These are phyloP conservation scores for Tribolium freemani DNA, from an alignment of 2,888 invertebrate genomes.

Conservation along the genomic window DNA sequence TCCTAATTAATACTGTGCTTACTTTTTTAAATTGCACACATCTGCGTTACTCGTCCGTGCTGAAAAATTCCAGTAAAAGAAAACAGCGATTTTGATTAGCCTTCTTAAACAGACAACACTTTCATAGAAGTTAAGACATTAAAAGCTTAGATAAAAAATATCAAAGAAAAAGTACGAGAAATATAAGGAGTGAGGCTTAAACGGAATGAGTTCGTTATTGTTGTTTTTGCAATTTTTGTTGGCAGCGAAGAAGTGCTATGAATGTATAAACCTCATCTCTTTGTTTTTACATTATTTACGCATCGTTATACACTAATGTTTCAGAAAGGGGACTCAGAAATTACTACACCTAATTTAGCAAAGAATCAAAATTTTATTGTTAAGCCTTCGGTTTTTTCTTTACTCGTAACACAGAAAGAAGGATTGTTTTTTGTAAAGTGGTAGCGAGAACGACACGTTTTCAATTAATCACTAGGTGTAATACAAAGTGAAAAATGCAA, in stretches of 20 bases:
- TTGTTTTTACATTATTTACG: constrained; percentile 23
- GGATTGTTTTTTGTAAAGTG: too few relatives aligned
- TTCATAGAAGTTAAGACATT: constrained; percentile 17
- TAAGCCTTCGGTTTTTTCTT: not conserved
- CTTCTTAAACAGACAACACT: constrained; percentile 18
- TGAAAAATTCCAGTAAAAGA: not conserved
- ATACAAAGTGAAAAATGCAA: too few relatives aligned
- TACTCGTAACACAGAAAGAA: too few relatives aligned
- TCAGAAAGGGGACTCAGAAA: not conserved
- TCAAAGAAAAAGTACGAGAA: constrained; percentile 12
- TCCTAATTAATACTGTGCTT: not conserved
- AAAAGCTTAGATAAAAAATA: constrained; percentile 20
- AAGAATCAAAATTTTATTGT: not conserved
- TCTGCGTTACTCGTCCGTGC: not conserved
- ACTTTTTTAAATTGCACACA: not conserved
- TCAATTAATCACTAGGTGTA: too few relatives aligned
- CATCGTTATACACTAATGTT: constrained; percentile 10
- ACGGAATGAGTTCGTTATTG: constrained; percentile 27
- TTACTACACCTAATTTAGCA: not conserved
- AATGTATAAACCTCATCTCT: constrained; percentile 20
- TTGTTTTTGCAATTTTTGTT: constrained; percentile 16
- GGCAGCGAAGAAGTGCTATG: constrained; percentile 8
- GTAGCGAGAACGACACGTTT: too few relatives aligned
- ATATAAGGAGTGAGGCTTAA: not conserved
- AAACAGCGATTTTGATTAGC: not conserved